Percentiles rank a stretch among this genome's conserved stretches.
Evolutionary conservation across 2,113 vertebrate species (phyloP).

Genomic region (Myiozetetes cayanensis): DNA sequence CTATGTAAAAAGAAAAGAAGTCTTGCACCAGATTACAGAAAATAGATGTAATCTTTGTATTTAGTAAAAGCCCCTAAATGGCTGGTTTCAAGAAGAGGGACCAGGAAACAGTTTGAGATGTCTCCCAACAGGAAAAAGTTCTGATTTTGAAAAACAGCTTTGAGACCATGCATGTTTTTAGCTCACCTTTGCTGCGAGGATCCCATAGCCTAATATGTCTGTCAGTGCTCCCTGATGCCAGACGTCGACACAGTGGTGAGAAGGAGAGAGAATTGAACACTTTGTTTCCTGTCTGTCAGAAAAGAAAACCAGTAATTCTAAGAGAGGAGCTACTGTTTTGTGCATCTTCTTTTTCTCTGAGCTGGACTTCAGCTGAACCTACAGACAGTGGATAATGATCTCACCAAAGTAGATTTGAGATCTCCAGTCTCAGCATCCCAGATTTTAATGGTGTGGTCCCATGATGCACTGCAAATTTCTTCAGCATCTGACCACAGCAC

Average conservation of each 20-base stretch:
- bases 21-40: neutral
- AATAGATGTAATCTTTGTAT: neutral
- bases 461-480: slow-evolving; percentile 93
- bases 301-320: neutral
- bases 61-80: neutral
- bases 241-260: slow-evolving; percentile 88
- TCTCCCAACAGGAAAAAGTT: neutral
- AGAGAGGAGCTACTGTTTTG: neutral
- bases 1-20: neutral
- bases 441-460: slow-evolving; percentile 94
- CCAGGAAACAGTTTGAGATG: neutral
- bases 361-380: neutral
- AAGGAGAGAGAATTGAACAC: slow-evolving; percentile 95
- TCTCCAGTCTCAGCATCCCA: slow-evolving; percentile 91
- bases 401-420: slow-evolving; percentile 89
- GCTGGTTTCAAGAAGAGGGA: neutral
- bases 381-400: neutral
- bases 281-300: slow-evolving; percentile 89
- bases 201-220: slow-evolving; percentile 94
- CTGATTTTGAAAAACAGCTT: neutral
- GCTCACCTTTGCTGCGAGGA: slow-evolving; percentile 89
- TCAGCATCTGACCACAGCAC: slow-evolving; percentile 91
- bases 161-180: neutral
- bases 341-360: neutral
- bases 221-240: slow-evolving; percentile 93